Conservation (phyloP, 2,797 vertebrate genomes). For the Anisognathus igniventris region DNA sequence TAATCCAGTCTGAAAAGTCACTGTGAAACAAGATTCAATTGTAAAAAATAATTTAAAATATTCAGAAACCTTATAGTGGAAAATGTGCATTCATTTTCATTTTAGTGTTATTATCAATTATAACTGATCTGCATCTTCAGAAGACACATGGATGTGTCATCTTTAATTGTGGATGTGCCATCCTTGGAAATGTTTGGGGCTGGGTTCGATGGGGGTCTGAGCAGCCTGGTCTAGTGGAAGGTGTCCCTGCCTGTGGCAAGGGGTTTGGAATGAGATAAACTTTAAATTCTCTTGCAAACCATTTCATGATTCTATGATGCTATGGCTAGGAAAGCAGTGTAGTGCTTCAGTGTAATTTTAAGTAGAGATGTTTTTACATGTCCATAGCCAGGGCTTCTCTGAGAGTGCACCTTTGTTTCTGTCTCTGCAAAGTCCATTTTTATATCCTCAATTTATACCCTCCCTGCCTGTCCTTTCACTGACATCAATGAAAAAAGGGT, state of each 20-base stretch:
- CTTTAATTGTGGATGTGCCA: neutral
- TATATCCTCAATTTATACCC: neutral
- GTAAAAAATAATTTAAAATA: neutral
- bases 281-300: neutral
- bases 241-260: neutral
- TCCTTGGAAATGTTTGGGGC: neutral
- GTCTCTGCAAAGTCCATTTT: neutral
- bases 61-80: neutral
- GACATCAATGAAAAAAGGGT: neutral
- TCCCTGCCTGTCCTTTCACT: neutral
- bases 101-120: neutral
- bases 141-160: neutral
- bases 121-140: neutral
- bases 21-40: neutral
- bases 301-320: neutral
- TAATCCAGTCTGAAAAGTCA: neutral
- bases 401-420: neutral
- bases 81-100: neutral
- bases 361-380: neutral
- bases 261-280: neutral
- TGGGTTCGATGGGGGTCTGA: rapidly evolving
- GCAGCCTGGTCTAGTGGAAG: neutral
- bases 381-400: neutral
- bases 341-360: neutral
- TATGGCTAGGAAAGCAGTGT: neutral